phyloP scores from a whole-genome alignment of 2,113 vertebrate genomes.

The Steatornis caripensis region DNA sequence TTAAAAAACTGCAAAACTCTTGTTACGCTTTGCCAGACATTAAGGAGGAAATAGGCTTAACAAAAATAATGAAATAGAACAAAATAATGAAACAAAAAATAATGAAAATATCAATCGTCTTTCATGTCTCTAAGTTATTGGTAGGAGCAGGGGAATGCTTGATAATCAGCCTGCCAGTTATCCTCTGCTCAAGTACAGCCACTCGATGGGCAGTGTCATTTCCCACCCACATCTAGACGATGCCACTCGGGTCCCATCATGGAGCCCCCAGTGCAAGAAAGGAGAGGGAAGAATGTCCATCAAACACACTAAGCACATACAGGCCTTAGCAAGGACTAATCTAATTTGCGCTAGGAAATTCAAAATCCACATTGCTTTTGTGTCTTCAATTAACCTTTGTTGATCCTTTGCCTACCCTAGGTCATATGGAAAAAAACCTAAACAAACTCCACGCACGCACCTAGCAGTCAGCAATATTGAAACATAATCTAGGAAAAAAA shows the following conservation, averaged over 20 bases:
- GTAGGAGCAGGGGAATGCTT: not conserved
- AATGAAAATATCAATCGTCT: not conserved
- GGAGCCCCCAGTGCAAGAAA: not conserved
- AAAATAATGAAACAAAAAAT: not conserved
- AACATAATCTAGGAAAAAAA: not conserved
- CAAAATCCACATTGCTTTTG: not conserved
- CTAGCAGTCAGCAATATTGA: not conserved
- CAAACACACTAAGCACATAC: not conserved
- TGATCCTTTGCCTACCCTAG: not conserved
- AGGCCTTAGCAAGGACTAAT: not conserved
- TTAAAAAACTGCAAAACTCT: not conserved
- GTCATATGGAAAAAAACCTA: not conserved
- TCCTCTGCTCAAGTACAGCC: not conserved
- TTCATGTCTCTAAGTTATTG: not conserved
- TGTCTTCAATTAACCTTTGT: not conserved
- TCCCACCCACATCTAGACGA: not conserved
- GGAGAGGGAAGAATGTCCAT: not conserved
- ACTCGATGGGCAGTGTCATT: fast-evolving
- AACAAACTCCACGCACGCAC: not conserved
- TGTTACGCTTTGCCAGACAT: not conserved
- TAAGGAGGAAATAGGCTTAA: not conserved
- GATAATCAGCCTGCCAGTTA: not conserved
- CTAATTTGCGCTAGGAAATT: not conserved
- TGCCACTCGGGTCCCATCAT: not conserved
- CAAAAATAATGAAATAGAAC: not conserved